Evolutionary conservation across 2,888 invertebrate species (phyloP).

Genomic region (Pyrocoelia pectoralis): DNA sequence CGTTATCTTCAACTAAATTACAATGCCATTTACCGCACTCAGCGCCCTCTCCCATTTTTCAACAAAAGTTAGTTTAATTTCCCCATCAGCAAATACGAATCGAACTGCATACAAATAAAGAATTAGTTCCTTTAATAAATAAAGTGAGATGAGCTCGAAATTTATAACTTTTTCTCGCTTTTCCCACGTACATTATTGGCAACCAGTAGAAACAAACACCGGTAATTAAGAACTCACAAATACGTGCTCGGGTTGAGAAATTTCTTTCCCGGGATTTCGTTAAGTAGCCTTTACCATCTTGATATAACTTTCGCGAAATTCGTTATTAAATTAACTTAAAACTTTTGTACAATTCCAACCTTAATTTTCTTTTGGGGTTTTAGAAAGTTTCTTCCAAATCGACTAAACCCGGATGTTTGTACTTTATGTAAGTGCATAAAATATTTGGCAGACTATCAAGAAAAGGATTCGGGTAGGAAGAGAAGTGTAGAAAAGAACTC

Average conservation of each 20-base stretch:
- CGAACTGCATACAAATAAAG: background rate
- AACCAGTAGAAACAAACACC: conserved; percentile 29
- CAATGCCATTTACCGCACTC: conserved; percentile 12
- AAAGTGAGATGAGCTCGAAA: conserved; percentile 2
- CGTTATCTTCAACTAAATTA: conserved; percentile 22
- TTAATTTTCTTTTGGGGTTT: background rate
- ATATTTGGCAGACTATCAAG: conserved; percentile 30
- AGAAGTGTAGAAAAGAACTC: conserved; percentile 18
- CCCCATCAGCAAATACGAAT: background rate
- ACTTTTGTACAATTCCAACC: background rate
- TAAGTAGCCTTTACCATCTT: conserved; percentile 26
- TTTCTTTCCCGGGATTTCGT: conserved; percentile 12
- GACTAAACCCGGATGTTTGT: background rate
- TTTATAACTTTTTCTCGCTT: background rate
- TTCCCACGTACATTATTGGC: conserved; percentile 19
- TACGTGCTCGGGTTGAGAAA: conserved; percentile 24
- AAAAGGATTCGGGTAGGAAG: conserved; percentile 8
- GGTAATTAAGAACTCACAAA: conserved; percentile 32
- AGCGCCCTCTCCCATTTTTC: too few relatives aligned
- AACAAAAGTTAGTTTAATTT: too few relatives aligned
- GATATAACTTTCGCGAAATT: conserved; percentile 33
- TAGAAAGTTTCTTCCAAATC: background rate
- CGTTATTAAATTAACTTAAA: conserved; percentile 31
- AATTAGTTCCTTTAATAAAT: background rate
- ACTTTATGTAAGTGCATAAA: conserved; percentile 18